A percentile compares a stretch with the other conserved stretches of the same genome.
Conservation (phyloP, 2,888 invertebrate genomes). For the Ctena decussata region DNA sequence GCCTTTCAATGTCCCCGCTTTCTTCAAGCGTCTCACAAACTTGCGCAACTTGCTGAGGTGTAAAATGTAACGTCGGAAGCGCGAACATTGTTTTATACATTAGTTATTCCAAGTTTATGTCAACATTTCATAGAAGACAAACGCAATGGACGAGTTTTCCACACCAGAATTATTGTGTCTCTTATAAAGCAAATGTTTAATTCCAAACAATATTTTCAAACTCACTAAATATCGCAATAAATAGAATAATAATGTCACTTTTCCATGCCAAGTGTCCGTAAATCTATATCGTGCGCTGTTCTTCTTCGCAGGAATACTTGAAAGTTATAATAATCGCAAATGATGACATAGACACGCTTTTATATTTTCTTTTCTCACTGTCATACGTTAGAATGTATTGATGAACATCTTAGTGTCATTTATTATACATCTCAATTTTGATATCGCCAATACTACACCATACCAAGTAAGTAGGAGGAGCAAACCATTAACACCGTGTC, state of each 20-base stretch:
- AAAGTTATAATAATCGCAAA: background rate
- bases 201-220: too few relatives aligned
- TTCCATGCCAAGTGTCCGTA: too few relatives aligned
- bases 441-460: slow-evolving; percentile 21
- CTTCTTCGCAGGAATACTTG: background rate
- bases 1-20: slow-evolving; percentile 88
- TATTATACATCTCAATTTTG: slow-evolving; percentile 50
- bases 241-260: too few relatives aligned
- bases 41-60: slow-evolving; percentile 86
- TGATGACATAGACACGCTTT: slow-evolving; percentile 5
- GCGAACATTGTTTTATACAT: slow-evolving; percentile 76
- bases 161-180: too few relatives aligned
- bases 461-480: slow-evolving; percentile 70
- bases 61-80: slow-evolving; percentile 84
- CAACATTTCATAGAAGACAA: too few relatives aligned
- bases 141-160: too few relatives aligned
- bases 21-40: slow-evolving; percentile 87
- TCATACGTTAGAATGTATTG: slow-evolving; percentile 53
- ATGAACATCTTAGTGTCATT: slow-evolving; percentile 43
- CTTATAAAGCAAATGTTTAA: too few relatives aligned
- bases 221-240: too few relatives aligned
- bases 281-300: too few relatives aligned
- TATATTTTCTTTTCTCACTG: slow-evolving; percentile 62
- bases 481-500: slow-evolving; percentile 63
- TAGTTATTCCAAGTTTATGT: too few relatives aligned